A percentile compares a stretch with the other conserved stretches of the same genome.
Evolutionary conservation across 1,140 invertebrate species (phyloP).

Genomic region (Drosophila asahinai): DNA sequence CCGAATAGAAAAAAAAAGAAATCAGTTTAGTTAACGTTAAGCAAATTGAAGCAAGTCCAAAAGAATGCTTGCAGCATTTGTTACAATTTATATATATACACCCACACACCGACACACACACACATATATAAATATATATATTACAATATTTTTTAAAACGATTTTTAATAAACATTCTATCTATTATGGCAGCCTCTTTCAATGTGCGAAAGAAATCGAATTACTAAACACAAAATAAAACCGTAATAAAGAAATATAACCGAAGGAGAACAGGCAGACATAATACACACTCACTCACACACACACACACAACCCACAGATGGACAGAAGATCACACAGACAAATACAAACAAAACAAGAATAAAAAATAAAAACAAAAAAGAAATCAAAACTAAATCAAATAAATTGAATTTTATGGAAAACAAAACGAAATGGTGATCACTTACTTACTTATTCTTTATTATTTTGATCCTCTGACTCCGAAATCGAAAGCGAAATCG

Average conservation of each 20-base stretch:
- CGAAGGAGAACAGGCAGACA: constrained; percentile 59
- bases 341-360: constrained; percentile 31
- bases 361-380: constrained; percentile 25
- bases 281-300: constrained; percentile 35
- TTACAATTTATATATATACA: constrained; percentile 65
- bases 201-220: constrained; percentile 51
- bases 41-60: constrained; percentile 67
- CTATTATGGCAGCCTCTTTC: constrained; percentile 71
- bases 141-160: constrained; percentile 69
- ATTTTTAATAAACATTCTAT: constrained; percentile 82
- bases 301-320: constrained; percentile 28
- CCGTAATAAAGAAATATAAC: constrained; percentile 42
- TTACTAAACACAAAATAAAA: constrained; percentile 37
- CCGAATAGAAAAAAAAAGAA: constrained; percentile 36
- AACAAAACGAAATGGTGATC: constrained; percentile 70
- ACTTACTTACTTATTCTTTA: constrained; percentile 54
- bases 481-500: constrained; percentile 12
- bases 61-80: constrained; percentile 72
- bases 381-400: constrained; percentile 58
- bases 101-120: neutral
- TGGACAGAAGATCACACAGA: constrained; percentile 32
- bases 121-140: constrained; percentile 70
- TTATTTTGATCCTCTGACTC: constrained; percentile 68
- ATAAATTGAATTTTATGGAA: constrained; percentile 78
- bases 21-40: constrained; percentile 69